Conservation (phyloP, 2,797 vertebrate genomes). For the Rachycentron canadum region DNA sequence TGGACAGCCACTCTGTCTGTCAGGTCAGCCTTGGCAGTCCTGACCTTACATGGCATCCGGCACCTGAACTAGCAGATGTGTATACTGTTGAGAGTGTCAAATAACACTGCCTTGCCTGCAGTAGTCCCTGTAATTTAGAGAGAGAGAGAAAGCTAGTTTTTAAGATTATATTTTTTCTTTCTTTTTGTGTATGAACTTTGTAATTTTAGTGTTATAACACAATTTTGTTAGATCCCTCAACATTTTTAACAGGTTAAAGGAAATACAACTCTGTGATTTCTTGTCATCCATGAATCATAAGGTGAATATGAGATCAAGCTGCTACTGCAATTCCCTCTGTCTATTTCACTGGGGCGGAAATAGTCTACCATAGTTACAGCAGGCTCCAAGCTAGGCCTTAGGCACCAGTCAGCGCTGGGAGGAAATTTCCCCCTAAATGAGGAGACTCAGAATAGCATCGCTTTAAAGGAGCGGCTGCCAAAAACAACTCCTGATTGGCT, state of each 20-base stretch:
- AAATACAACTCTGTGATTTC: conserved; percentile 44
- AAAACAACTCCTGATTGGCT: conserved; percentile 60
- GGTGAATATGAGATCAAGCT: conserved; percentile 65
- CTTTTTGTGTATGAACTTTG: conserved; percentile 3
- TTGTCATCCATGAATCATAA: conserved; percentile 49
- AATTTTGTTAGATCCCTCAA: conserved; percentile 19
- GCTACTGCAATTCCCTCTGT: conserved; percentile 39
- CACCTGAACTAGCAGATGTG: conserved; percentile 52
- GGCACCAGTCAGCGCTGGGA: conserved; percentile 66
- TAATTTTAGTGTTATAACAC: neutral
- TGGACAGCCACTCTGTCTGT: conserved; percentile 65
- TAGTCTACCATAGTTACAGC: conserved; percentile 57
- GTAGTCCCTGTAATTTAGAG: conserved; percentile 4
- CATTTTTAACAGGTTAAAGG: conserved; percentile 29
- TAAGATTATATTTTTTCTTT: neutral
- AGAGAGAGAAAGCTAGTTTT: neutral
- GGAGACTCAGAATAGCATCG: conserved; percentile 56
- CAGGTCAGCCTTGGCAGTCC: conserved; percentile 61
- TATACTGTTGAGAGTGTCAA: conserved; percentile 4
- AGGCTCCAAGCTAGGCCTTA: conserved; percentile 61
- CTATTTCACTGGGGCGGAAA: conserved; percentile 57
- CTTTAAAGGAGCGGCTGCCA: conserved; percentile 42
- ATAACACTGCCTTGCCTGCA: neutral
- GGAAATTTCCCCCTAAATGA: conserved; percentile 50
- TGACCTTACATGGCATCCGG: conserved; percentile 54